These are phyloP conservation scores for Clarias macrocephalus DNA, from an alignment of 2,113 vertebrate species.

Conservation along the genomic window DNA sequence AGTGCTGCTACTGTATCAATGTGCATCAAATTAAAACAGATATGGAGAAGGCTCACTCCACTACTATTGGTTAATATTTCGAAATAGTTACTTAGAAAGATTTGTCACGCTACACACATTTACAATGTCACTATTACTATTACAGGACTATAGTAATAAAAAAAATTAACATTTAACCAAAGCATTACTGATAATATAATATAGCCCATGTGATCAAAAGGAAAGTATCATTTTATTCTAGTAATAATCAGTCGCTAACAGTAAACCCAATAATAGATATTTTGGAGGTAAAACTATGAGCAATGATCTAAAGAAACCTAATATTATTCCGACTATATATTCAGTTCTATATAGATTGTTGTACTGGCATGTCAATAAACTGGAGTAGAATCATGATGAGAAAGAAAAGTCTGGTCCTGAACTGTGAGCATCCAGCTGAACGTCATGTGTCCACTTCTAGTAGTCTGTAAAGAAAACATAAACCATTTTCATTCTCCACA, in stretches of 20 bases:
- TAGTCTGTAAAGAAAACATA: no score
- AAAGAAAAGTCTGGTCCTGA: background rate
- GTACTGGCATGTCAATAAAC: no score
- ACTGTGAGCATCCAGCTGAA: background rate
- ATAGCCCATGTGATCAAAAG: background rate
- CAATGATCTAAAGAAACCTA: no score
- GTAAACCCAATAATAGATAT: background rate
- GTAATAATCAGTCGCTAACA: background rate
- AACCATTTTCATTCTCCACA: no score
- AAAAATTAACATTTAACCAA: background rate
- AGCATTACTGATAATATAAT: background rate
- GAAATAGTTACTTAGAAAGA: background rate
- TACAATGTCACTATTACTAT: no score
- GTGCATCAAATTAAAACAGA: background rate
- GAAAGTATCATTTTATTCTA: background rate
- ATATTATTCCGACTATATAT: no score
- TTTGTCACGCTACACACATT: no score
- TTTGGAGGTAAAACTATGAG: background rate
- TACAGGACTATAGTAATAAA: background rate
- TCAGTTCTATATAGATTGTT: no score
- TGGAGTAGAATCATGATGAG: background rate
- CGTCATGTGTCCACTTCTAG: no score
- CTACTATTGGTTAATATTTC: background rate
- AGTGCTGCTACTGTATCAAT: background rate
- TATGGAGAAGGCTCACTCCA: background rate